Evolutionary conservation across 2,888 invertebrate species (phyloP).

Genomic region (Dicranocentrus wangi): DNA sequence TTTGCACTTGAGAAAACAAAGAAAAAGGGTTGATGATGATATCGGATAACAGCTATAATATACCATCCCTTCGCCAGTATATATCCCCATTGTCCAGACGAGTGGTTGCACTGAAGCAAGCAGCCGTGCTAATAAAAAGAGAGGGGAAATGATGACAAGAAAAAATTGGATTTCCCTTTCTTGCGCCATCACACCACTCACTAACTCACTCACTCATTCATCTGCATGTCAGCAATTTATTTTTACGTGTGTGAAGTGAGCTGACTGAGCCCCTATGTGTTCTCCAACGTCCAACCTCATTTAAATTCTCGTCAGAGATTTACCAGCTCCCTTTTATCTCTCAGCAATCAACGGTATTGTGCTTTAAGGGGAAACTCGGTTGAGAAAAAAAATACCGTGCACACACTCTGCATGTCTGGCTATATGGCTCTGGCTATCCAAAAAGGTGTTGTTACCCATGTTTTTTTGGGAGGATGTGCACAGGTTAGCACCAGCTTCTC

Average conservation of each 20-base stretch:
- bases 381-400: not conserved
- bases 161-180: conserved; percentile 55
- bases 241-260: conserved; percentile 26
- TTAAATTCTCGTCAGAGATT: conserved; percentile 53
- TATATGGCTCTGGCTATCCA: not conserved
- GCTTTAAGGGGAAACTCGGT: not conserved
- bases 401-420: too few relatives aligned
- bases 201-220: conserved; percentile 27
- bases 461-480: not conserved
- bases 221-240: conserved; percentile 51
- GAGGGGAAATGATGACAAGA: conserved; percentile 49
- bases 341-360: conserved; percentile 55
- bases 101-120: not conserved
- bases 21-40: conserved; percentile 22
- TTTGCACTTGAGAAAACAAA: conserved; percentile 52
- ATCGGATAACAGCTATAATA: conserved; percentile 5
- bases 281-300: conserved; percentile 23
- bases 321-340: conserved; percentile 57
- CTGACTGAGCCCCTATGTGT: not conserved
- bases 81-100: not conserved
- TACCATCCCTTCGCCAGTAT: not conserved
- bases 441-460: not conserved
- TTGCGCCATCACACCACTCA: not conserved
- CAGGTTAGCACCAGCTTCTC: not conserved
- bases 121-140: conserved; percentile 14